Percentiles rank a stretch among this genome's conserved stretches.
Conservation (phyloP, 2,797 vertebrate genomes). For the Malurus leucopterus region DNA sequence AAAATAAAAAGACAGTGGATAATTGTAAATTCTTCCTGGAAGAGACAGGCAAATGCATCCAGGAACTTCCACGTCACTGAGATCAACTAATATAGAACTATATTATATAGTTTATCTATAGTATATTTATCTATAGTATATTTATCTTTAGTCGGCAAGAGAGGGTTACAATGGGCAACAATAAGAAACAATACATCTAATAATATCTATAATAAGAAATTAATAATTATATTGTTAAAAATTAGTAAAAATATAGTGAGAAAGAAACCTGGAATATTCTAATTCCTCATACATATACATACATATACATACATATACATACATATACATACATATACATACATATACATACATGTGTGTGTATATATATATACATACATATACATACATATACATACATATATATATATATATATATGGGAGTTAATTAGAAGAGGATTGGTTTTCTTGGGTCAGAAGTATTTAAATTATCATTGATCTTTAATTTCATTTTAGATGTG, state of each 20-base stretch:
- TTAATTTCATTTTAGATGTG: not conserved
- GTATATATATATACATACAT: no score
- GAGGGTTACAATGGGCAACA: accelerated
- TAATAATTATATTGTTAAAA: not conserved
- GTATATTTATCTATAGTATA: no score
- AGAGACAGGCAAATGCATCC: not conserved
- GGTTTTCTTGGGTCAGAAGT: not conserved
- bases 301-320: no score
- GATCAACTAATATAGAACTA: not conserved
- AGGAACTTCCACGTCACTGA: not conserved
- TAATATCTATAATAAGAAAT: not conserved
- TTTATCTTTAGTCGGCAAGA: not conserved
- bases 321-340: no score
- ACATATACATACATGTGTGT: no score
- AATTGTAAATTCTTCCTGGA: not conserved
- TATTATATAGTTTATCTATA: no score
- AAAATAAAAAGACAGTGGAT: not conserved
- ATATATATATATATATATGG: no score
- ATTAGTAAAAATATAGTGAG: not conserved
- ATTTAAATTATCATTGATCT: not conserved
- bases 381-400: no score
- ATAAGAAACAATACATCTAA: not conserved
- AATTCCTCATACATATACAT: not conserved
- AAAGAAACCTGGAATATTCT: not conserved
- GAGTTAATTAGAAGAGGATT: not conserved